Evolutionary conservation across 2,888 invertebrate species (phyloP).

Genomic region (Oeneis ivallda): DNA sequence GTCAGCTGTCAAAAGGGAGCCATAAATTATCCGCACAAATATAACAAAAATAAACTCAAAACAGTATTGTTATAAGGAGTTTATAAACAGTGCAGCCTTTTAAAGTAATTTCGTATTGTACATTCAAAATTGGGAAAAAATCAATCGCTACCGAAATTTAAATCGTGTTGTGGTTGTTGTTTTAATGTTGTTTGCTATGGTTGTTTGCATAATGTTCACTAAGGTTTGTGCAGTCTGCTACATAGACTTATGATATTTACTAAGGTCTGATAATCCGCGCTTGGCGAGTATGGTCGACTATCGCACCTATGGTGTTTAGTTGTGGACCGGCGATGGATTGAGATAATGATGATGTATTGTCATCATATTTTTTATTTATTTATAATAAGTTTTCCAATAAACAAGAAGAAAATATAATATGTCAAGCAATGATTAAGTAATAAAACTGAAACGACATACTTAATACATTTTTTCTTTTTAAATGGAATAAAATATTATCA

Average conservation of each 20-base stretch:
- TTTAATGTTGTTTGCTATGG: no score
- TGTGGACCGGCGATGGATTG: no score
- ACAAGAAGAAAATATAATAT: conserved; percentile 9
- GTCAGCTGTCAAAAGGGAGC: conserved; percentile 44
- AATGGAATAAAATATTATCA: conserved; percentile 34
- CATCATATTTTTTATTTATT: background rate
- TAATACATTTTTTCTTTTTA: conserved; percentile 24
- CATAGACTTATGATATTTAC: no score
- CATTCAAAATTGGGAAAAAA: conserved; percentile 28
- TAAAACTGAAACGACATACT: conserved; percentile 21
- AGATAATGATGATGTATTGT: no score
- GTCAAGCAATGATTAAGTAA: conserved; percentile 22
- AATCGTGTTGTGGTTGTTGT: no score
- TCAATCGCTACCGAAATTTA: background rate
- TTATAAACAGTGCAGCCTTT: conserved; percentile 32
- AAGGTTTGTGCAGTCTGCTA: no score
- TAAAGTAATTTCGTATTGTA: conserved; percentile 32
- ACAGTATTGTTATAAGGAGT: conserved; percentile 31
- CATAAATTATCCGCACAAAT: conserved; percentile 42
- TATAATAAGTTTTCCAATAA: conserved; percentile 6
- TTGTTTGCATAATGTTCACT: no score
- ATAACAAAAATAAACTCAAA: conserved; percentile 36
- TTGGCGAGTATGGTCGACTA: no score
- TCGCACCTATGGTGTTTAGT: no score
- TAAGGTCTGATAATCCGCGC: no score